phyloP scores from a whole-genome alignment of 2,888 invertebrate genomes.

The Drosophila prostipennis region DNA sequence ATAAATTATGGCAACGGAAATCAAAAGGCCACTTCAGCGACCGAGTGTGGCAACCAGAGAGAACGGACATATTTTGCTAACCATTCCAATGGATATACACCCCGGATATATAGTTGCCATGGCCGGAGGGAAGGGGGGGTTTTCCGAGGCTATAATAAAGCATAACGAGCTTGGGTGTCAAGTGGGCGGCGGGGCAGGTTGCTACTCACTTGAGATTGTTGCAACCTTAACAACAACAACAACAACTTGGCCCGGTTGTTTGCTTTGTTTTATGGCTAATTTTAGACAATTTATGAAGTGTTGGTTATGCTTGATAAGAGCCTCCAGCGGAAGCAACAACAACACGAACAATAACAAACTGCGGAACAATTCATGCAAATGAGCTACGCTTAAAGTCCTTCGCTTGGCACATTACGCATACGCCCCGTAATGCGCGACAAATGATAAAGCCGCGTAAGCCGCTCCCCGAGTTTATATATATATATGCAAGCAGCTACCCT shows the following conservation, averaged over 20 bases:
- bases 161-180: conserved; percentile 37
- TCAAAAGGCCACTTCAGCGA: conserved; percentile 65
- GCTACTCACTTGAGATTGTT: conserved; percentile 35
- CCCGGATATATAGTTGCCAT: conserved; percentile 34
- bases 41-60: conserved; percentile 24
- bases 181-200: conserved; percentile 9
- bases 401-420: conserved; percentile 63
- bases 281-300: conserved; percentile 81
- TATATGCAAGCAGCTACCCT: neutral
- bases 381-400: conserved; percentile 53
- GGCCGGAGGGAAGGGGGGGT: neutral
- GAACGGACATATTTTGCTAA: conserved; percentile 28
- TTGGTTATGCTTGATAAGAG: conserved; percentile 76
- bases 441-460: conserved; percentile 57
- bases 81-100: neutral
- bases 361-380: conserved; percentile 74
- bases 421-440: conserved; percentile 55
- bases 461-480: conserved; percentile 9
- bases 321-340: conserved; percentile 37
- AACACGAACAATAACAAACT: conserved; percentile 22
- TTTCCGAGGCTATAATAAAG: conserved; percentile 28
- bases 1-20: conserved; percentile 66
- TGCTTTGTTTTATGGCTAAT: conserved; percentile 74
- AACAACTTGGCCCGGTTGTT: conserved; percentile 28
- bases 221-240: conserved; percentile 20